Evolutionary conservation across 2,888 invertebrate species (phyloP), one percentile per base, ranked within the genome.

Genomic region (Megastigmus dorsalis): DNA sequence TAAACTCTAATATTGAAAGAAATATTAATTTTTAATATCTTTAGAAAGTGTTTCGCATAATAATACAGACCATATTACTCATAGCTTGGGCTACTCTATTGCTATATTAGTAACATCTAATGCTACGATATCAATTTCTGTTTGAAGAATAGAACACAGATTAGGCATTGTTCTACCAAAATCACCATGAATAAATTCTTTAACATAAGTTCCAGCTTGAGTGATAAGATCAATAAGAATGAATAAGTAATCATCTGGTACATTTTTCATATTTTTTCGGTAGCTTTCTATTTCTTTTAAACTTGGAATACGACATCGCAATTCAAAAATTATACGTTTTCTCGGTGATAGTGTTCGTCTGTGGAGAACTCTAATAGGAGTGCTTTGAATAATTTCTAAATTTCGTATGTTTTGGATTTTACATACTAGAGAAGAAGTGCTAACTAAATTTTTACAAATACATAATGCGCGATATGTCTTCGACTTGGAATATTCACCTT

Each of bases 101-200:
- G 94, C 93, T 38, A 96, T 93, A 20, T 90, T 90, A 65, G 92
- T 91, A 2, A 99, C 98, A 89, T 98, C 98, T 5, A 99, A 89
- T 38, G 97, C 95, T n/a, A 97, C 89, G 80, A 99, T 95, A 88
- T 99, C 99, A 5, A 95, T 92, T 30, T 91, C 90, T 30, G 89
- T 88, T 0, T 92, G 92, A 41, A 97, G 89, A 48, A 96, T 89
- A 20, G 91, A 90, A 0, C 92, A 89, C 28, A 98, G 89, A 81
- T 92, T 93, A 0, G 99, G 99, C 9, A 85, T 86, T 0, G 97
- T 97, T 79, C 99, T 90, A 1, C 96, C 95, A 85, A 98, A 95
- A 89, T 99, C 99, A 2, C 98, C 97, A 89, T 99, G 97, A 20
- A 96, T 95, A 90, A 99, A 96, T 90, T 99, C 99, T 89, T 99